Percentiles rank a stretch among this genome's conserved stretches.
These are phyloP conservation scores for Aradophagus sp. DNA, from an alignment of 1,140 invertebrate genomes.

Conservation along the genomic window DNA sequence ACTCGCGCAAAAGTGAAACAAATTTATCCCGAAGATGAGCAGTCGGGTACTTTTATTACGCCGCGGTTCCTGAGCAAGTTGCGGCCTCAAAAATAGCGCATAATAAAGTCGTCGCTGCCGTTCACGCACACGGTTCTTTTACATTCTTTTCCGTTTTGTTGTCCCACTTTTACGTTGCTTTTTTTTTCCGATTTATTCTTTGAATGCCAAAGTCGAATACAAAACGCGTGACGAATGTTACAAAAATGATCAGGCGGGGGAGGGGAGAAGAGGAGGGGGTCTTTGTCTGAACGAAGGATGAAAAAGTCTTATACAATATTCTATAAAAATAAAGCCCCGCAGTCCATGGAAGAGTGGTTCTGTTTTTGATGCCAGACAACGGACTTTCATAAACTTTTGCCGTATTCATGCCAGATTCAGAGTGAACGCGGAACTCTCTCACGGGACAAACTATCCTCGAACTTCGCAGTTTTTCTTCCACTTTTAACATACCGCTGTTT, in stretches of 20 bases:
- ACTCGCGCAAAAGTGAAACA: slow-evolving; percentile 28
- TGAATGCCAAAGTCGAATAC: neutral
- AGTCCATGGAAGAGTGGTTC: slow-evolving; percentile 30
- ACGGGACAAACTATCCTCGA: slow-evolving; percentile 35
- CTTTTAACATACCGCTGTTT: slow-evolving; percentile 41
- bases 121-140: no score
- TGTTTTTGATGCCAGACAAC: slow-evolving; percentile 50
- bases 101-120: no score
- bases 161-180: slow-evolving; percentile 1
- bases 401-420: slow-evolving; percentile 54
- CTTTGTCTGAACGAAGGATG: slow-evolving; percentile 7
- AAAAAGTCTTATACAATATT: slow-evolving; percentile 23
- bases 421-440: slow-evolving; percentile 18
- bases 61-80: no score
- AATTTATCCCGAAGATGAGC: slow-evolving; percentile 23
- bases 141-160: slow-evolving; percentile 1
- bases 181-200: no score
- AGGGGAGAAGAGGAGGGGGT: no score
- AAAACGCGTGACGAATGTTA: slow-evolving; percentile 2
- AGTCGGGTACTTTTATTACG: no score
- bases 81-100: no score
- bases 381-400: slow-evolving; percentile 48
- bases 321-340: slow-evolving; percentile 25
- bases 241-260: no score
- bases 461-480: slow-evolving; percentile 37